These are phyloP conservation scores for Sarcophaga peregrina DNA, from an alignment of 1,140 invertebrate species.

Conservation along the genomic window DNA sequence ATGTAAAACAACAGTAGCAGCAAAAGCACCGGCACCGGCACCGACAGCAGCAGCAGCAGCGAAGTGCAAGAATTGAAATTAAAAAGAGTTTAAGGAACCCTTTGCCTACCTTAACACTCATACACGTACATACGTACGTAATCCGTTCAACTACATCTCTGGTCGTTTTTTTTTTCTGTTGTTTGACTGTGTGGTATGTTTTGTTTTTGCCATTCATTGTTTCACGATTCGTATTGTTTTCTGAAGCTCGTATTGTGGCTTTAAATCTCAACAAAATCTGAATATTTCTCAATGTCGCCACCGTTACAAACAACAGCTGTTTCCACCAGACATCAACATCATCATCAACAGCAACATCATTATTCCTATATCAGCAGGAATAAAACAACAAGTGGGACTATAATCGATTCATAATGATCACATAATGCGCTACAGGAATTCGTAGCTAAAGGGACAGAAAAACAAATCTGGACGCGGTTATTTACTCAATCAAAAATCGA, in stretches of 20 bases:
- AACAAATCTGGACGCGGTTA: too few species aligned
- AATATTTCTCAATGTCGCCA: constrained; percentile 21
- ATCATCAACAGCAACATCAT: background rate
- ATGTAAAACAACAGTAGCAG: background rate
- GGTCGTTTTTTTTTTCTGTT: too few species aligned
- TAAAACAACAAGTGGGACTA: background rate
- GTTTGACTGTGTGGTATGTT: too few species aligned
- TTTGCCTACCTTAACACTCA: constrained; percentile 18
- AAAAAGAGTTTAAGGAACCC: constrained; percentile 18
- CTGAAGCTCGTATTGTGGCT: background rate
- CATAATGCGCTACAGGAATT: too few species aligned
- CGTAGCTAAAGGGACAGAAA: too few species aligned
- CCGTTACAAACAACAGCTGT: background rate
- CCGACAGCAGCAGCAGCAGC: background rate
- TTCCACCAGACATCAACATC: background rate
- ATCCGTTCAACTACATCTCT: too few species aligned
- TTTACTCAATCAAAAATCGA: too few species aligned
- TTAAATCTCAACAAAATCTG: background rate
- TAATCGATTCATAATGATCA: too few species aligned
- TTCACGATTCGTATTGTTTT: background rate
- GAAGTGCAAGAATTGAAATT: background rate
- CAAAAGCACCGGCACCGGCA: background rate
- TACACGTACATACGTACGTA: too few species aligned
- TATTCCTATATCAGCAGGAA: background rate
- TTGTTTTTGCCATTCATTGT: background rate